phyloP scores from a whole-genome alignment of 92 coral and sea anemone genomes.

The Phymanthus crucifer region DNA sequence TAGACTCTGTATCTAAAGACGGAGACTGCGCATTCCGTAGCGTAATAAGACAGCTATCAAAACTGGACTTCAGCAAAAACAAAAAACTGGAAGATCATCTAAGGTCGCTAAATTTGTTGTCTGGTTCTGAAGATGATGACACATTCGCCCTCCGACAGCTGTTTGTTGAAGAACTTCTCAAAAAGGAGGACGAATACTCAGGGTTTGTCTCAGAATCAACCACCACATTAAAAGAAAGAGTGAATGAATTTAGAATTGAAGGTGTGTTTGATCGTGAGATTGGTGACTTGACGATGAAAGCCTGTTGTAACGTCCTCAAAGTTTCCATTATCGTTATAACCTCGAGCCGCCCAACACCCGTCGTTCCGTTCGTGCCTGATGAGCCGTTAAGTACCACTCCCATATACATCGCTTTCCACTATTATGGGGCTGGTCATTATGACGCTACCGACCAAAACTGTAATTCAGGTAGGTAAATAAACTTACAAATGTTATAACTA shows the following conservation, averaged over 20 bases:
- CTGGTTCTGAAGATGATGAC: constrained; percentile 26
- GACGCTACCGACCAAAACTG: constrained; percentile 32
- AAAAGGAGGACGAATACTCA: neutral
- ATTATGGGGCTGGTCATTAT: constrained; percentile 63
- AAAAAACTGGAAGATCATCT: constrained; percentile 7
- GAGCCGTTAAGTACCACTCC: constrained; percentile 37
- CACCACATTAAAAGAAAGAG: constrained; percentile 15
- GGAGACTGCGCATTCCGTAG: constrained; percentile 32
- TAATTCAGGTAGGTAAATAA: too few relatives aligned
- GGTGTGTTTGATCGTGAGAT: constrained; percentile 52
- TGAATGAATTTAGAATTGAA: constrained; percentile 18
- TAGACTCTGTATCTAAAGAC: constrained; percentile 30
- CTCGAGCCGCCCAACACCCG: constrained; percentile 42
- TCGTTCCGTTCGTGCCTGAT: constrained; percentile 45
- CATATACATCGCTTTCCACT: constrained; percentile 43
- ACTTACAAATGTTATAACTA: too few relatives aligned
- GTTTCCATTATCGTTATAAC: constrained; percentile 50
- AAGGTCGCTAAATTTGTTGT: constrained; percentile 1
- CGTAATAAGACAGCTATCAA: neutral
- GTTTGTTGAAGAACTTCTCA: constrained; percentile 27
- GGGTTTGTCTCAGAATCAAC: constrained; percentile 24
- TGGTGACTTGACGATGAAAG: constrained; percentile 50
- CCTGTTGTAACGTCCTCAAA: constrained; percentile 38
- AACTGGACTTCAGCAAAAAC: neutral
- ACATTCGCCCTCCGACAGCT: constrained; percentile 30